Base-by-base conservation (phyloP, 2,113 vertebrate genomes). In the Aegypius monachus region DNA sequence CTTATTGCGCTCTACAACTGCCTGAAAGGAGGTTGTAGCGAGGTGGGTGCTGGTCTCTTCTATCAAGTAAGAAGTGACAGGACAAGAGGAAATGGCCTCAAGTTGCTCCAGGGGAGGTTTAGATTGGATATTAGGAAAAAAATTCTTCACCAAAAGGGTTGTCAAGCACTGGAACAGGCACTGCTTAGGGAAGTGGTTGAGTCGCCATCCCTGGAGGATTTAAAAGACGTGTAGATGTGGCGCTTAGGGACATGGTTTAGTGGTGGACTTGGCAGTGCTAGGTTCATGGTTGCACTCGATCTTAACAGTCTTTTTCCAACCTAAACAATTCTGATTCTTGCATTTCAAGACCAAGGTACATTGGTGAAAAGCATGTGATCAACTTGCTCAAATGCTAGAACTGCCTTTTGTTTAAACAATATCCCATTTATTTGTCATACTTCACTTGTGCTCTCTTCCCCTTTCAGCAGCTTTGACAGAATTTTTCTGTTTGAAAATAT, bases 401-500 rank as follows among this genome's bases (percentile, higher is more conserved):
- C 29, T 73, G 34, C 26, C 36, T 84, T 61, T 82, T 92, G 11
- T 80, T 92, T 65, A 56, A 96, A 75, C 15, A 34, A 6, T 32
- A 59, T 68, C 29, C 12, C 40, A 11, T 43, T 65, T 68, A 55
- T n/a, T 87, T 92, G 38, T 86, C 10, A n/a, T 40, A 21, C 8
- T 80, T 77, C 9, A 47, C 27, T 70, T 2, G 1, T 67, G 29
- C n/a, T 40, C 31, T n/a, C 16, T 45, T 86, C 15, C 19, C 18
- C 22, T 93, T 81, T 72, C 29, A 81, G 75, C n/a, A 72, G 26
- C 36, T 73, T 74, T 89, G 53, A 65, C 21, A 36, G 36, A 61
- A 52, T 47, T 94, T 86, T 72, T 88, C 32, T 77, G 13, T 65
- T 71, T 68, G 43, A 90, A 93, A 88, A 68, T 55, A 72, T 11